These are phyloP conservation scores for Lagria hirta DNA, from an alignment of 2,888 invertebrate genomes.

Conservation along the genomic window DNA sequence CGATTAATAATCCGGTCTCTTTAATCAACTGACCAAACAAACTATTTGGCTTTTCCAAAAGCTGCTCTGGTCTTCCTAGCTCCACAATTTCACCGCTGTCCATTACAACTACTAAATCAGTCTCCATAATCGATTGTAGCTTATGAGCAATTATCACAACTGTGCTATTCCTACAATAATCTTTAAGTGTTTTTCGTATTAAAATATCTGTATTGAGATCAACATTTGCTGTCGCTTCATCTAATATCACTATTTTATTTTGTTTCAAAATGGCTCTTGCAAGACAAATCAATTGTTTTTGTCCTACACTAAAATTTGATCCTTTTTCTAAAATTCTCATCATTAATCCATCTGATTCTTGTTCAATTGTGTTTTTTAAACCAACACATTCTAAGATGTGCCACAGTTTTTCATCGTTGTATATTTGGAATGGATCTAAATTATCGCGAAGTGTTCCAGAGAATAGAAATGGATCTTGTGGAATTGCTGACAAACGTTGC, in stretches of 20 bases:
- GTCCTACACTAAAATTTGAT: slow-evolving; percentile 44
- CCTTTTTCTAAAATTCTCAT: slow-evolving; percentile 72
- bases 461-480: slow-evolving; percentile 83
- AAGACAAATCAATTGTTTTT: slow-evolving; percentile 67
- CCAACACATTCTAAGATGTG: slow-evolving; percentile 78
- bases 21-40: slow-evolving; percentile 4
- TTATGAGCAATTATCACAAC: slow-evolving; percentile 81
- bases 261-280: slow-evolving; percentile 61
- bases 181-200: slow-evolving; percentile 72
- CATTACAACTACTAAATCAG: slow-evolving; percentile 75
- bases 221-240: slow-evolving; percentile 80
- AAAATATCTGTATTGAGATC: slow-evolving; percentile 73
- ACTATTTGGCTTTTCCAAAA: slow-evolving; percentile 3
- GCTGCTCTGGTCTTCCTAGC: slow-evolving; percentile 17
- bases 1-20: slow-evolving; percentile 1
- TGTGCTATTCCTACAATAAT: slow-evolving; percentile 71
- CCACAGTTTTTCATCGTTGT: slow-evolving; percentile 78
- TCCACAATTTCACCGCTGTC: slow-evolving; percentile 74
- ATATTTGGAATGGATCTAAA: slow-evolving; percentile 84
- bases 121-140: slow-evolving; percentile 80
- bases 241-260: slow-evolving; percentile 35
- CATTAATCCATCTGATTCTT: slow-evolving; percentile 62
- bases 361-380: slow-evolving; percentile 67
- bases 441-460: slow-evolving; percentile 84
- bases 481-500: slow-evolving; percentile 78